phyloP scores from a whole-genome alignment of 2,113 vertebrate species.

The Upupa epops region DNA sequence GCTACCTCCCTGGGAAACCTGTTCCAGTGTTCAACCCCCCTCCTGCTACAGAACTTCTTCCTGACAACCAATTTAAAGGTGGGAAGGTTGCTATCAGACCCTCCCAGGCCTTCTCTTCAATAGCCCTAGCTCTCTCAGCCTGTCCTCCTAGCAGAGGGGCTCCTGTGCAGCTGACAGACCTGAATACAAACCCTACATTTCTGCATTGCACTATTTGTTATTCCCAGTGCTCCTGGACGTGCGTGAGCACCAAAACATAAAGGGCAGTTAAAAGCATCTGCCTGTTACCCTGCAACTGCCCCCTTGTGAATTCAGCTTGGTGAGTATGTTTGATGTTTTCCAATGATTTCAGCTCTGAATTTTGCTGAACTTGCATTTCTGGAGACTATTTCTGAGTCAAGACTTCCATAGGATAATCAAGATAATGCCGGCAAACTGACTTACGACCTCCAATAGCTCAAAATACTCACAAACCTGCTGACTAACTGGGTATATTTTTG shows the following conservation, averaged over 20 bases:
- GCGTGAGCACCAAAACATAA: neutral
- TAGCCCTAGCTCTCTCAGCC: too few species aligned
- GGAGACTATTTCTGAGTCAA: conserved; percentile 33
- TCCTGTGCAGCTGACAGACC: neutral
- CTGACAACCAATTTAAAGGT: too few species aligned
- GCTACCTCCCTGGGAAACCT: too few species aligned
- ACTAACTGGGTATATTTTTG: conserved; percentile 22
- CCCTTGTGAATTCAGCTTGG: conserved; percentile 3
- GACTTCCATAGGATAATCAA: conserved; percentile 46
- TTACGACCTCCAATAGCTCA: conserved; percentile 31
- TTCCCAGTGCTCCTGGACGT: too few species aligned
- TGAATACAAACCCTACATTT: neutral
- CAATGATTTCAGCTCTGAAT: neutral
- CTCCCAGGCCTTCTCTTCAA: too few species aligned
- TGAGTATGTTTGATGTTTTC: neutral
- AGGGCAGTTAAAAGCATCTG: conserved; percentile 12
- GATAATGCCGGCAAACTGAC: neutral
- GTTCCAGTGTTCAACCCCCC: too few species aligned
- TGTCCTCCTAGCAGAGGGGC: too few species aligned
- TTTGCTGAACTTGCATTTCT: conserved; percentile 46
- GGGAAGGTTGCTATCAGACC: too few species aligned
- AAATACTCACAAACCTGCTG: conserved; percentile 47
- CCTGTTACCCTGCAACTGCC: neutral
- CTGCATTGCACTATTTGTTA: neutral
- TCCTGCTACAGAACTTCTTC: too few species aligned